A percentile compares a stretch with the other conserved stretches of the same genome.
Conservation (phyloP, 2,113 vertebrate species). For the Pseudois nayaur region DNA sequence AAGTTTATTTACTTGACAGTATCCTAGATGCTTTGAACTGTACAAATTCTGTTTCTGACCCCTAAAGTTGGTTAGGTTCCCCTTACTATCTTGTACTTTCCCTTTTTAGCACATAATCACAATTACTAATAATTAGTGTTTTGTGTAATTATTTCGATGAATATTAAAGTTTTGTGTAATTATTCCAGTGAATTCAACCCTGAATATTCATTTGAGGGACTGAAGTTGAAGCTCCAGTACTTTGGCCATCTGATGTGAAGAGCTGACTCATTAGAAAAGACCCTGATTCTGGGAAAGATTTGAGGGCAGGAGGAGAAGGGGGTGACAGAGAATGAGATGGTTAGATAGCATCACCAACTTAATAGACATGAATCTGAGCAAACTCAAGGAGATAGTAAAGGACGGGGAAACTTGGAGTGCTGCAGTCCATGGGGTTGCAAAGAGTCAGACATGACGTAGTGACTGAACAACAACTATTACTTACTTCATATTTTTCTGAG, state of each 20-base stretch:
- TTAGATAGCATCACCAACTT: background rate
- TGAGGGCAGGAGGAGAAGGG: background rate
- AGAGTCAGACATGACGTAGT: background rate
- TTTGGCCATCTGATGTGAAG: background rate
- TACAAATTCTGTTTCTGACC: background rate
- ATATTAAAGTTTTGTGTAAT: background rate
- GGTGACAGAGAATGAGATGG: background rate
- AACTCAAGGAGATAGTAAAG: background rate
- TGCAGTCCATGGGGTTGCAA: background rate
- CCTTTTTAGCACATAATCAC: background rate
- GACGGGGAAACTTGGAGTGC: background rate
- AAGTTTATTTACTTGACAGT: background rate
- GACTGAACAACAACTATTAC: background rate
- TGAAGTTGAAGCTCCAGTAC: background rate
- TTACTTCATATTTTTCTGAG: conserved; percentile 4
- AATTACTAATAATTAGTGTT: background rate
- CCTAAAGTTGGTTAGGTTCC: background rate
- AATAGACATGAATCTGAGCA: background rate
- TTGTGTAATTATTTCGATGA: background rate
- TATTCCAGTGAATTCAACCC: background rate
- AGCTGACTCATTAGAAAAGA: background rate
- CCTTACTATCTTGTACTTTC: background rate
- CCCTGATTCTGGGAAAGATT: background rate
- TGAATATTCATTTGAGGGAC: background rate
- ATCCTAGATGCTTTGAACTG: background rate